Evolutionary conservation across 1,140 invertebrate species (phyloP).

Genomic region (Metopolophium dirhodum): DNA sequence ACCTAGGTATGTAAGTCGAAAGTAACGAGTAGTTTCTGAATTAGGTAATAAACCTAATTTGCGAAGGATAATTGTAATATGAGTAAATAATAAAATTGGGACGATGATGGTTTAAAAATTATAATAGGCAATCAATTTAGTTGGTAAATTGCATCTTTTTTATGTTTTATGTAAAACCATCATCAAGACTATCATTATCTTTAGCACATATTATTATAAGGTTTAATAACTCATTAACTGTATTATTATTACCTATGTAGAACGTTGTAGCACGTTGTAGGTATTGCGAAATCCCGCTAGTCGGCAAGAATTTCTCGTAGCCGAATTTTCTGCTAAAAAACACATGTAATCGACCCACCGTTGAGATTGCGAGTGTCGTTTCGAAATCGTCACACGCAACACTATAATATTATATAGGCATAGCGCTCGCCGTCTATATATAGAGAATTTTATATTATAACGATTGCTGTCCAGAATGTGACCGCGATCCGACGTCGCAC

Average conservation of each 20-base stretch:
- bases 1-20: neutral
- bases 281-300: neutral
- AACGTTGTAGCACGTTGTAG: neutral
- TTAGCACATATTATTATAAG: neutral
- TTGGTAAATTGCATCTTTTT: neutral
- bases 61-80: too few relatives aligned
- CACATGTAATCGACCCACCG: neutral
- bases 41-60: neutral
- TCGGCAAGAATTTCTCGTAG: neutral
- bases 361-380: neutral
- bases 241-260: neutral
- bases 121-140: neutral
- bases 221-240: neutral
- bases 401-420: neutral
- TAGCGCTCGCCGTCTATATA: neutral
- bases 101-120: too few relatives aligned
- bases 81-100: neutral
- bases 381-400: neutral
- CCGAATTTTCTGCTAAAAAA: neutral
- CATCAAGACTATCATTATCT: neutral
- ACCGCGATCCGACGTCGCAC: neutral
- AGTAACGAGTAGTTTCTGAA: neutral
- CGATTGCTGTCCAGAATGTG: neutral
- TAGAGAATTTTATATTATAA: neutral
- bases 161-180: neutral